These are phyloP conservation scores for Sebastes aleutianus DNA, from an alignment of 2,797 vertebrate species.

Conservation along the genomic window DNA sequence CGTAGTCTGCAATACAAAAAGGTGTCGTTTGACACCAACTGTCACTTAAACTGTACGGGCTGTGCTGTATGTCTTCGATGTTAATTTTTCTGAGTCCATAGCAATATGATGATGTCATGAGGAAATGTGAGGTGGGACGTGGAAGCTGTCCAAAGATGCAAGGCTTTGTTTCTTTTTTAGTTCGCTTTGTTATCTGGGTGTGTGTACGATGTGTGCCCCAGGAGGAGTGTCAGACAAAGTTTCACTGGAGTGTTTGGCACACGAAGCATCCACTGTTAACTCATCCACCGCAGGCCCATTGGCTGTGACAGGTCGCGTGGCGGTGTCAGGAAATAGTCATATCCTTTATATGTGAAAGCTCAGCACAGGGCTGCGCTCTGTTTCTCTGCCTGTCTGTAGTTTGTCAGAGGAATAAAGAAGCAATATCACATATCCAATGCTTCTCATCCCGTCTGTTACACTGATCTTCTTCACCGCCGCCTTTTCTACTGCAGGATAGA, in stretches of 20 bases:
- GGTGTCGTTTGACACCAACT: too few relatives aligned
- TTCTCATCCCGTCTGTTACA: slow-evolving; percentile 4
- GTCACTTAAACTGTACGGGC: neutral
- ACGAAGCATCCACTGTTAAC: slow-evolving; percentile 26
- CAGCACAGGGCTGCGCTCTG: slow-evolving; percentile 25
- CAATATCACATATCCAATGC: neutral
- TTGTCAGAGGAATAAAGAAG: slow-evolving; percentile 22
- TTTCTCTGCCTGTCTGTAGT: neutral
- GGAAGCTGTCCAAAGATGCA: neutral
- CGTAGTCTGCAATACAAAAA: neutral
- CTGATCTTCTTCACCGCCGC: slow-evolving; percentile 35
- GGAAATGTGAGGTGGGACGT: slow-evolving; percentile 9
- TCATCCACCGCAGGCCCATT: slow-evolving; percentile 37
- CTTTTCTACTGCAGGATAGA: slow-evolving; percentile 80
- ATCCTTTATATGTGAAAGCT: slow-evolving; percentile 62
- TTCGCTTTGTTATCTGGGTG: slow-evolving; percentile 3
- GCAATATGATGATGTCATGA: slow-evolving; percentile 13
- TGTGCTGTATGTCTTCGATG: neutral
- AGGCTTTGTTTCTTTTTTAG: neutral
- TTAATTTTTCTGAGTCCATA: neutral
- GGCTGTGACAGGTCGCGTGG: slow-evolving; percentile 40
- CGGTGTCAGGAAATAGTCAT: slow-evolving; percentile 67
- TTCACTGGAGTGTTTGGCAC: slow-evolving; percentile 14
- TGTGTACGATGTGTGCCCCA: neutral
- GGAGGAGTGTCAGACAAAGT: slow-evolving; percentile 3